Evolutionary conservation across 2,113 vertebrate genomes (phyloP).

Genomic region (Rana temporaria): DNA sequence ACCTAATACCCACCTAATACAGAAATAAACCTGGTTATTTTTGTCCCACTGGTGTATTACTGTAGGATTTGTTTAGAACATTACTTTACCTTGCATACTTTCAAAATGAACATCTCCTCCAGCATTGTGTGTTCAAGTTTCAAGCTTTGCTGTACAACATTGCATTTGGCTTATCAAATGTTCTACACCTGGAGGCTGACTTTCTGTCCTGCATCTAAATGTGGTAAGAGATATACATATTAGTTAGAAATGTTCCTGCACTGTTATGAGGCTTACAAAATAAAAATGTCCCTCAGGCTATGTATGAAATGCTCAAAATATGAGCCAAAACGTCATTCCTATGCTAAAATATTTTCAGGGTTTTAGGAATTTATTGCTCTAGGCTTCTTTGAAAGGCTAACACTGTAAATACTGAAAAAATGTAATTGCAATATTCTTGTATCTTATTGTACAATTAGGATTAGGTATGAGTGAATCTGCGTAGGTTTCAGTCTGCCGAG

Average conservation of each 20-base stretch:
- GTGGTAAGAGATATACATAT: slow-evolving; percentile 1
- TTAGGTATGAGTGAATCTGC: no score
- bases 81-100: slow-evolving; percentile 40
- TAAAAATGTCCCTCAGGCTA: slow-evolving; percentile 14
- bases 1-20: no score
- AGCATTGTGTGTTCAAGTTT: slow-evolving; percentile 33
- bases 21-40: slow-evolving; percentile 9
- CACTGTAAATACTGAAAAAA: no score
- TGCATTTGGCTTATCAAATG: slow-evolving; percentile 38
- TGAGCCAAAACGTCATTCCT: not conserved
- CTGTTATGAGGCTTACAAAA: slow-evolving; percentile 3
- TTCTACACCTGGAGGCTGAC: slow-evolving; percentile 30
- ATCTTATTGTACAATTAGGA: no score
- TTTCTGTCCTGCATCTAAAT: not conserved
- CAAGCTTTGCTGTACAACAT: slow-evolving; percentile 31
- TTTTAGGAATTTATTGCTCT: slow-evolving; percentile 16
- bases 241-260: not conserved
- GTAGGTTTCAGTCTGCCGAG: no score
- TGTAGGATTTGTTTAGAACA: slow-evolving; percentile 41
- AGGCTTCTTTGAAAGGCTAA: not conserved
- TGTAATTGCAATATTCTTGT: no score
- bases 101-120: slow-evolving; percentile 36
- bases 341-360: slow-evolving; percentile 15
- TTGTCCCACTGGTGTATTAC: not conserved
- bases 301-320: slow-evolving; percentile 7